Base-by-base conservation (phyloP, 2,113 vertebrate genomes). In the Aegotheles bennettii region DNA sequence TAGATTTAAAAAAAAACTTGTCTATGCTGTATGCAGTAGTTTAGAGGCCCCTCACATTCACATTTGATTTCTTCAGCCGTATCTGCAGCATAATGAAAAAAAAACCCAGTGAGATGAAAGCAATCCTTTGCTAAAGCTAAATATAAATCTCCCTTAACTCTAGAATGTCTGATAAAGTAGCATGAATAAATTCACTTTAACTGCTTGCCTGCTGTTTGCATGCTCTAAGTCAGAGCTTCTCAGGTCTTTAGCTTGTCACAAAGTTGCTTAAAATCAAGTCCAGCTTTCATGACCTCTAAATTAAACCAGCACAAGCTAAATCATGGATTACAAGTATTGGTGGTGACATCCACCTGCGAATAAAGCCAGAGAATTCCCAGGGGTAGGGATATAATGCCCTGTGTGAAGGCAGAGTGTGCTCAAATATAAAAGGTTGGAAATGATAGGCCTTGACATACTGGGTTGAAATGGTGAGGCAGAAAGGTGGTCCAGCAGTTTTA, bases 11-110 rank as follows among this genome's bases (percentile, higher is more conserved):
- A 87, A 94, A 81, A 71, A 59, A 63, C 38, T 74, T 74, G 25
- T 53, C 56, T 77, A 0, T 67, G 28, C 40, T 90, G 31, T 50
- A 26, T 65, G 29, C 26, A 63, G 35, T 65, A 78, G 50, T 91
- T 84, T 63, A 67, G 74, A 94, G 42, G 45, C 23, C 38, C 13
- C 28, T 90, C 29, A n/a, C 10, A 18, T 26, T 90, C 79, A 56
- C 2, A 47, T 88, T 88, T 96, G 35, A 84, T 82, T 95, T 80
- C 59, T 95, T 80, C n/a, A n/a, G n/a, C n/a, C n/a, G n/a, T 83
- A 51, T 84, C 73, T 91, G 76, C 70, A 81, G 38, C 57, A 19
- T 86, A 64, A 13, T 61, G 63, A 56, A 67, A 88, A 57, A 64
- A 87, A 73, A 68, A n/a, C n/a, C n/a, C n/a, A 70, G 47, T 40